Evolutionary conservation across 2,888 invertebrate genomes (phyloP).

Genomic region (Cerceris ruficornis): DNA sequence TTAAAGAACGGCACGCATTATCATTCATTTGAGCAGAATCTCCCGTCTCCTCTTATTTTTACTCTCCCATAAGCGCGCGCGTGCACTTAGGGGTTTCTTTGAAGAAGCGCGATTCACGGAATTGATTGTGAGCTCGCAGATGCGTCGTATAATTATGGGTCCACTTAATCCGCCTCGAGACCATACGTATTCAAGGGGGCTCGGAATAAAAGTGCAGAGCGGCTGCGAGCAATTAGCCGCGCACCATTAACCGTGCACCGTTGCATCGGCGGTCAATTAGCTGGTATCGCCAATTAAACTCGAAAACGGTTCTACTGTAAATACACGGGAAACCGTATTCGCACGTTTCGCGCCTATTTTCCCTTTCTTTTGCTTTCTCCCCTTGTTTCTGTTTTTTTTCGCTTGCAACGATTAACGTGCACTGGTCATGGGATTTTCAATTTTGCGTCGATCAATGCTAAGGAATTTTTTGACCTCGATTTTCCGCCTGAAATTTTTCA

Average conservation of each 20-base stretch:
- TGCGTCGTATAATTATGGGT: constrained; percentile 18
- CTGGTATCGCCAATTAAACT: constrained; percentile 44
- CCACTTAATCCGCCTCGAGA: constrained; percentile 25
- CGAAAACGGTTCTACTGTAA: constrained; percentile 20
- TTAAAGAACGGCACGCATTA: neutral
- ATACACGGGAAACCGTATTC: constrained; percentile 12
- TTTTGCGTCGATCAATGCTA: too few relatives aligned
- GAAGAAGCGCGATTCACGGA: constrained; percentile 29
- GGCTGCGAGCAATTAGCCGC: constrained; percentile 42
- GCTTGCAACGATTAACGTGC: neutral
- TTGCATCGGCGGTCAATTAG: constrained; percentile 52
- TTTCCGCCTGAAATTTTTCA: too few relatives aligned
- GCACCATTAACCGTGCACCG: constrained; percentile 42
- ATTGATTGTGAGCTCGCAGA: constrained; percentile 21
- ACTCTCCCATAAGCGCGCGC: neutral
- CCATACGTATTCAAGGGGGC: neutral
- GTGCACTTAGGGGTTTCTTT: neutral
- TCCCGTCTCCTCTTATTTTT: neutral
- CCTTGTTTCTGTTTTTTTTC: neutral
- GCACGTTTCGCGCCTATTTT: constrained; percentile 5
- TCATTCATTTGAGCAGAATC: neutral
- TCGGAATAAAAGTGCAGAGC: constrained; percentile 33
- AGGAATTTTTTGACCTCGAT: too few relatives aligned
- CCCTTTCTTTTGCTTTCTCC: neutral
- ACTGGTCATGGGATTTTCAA: neutral